Conservation (phyloP, 2,113 vertebrate genomes). For the Hepsetus odoe region DNA sequence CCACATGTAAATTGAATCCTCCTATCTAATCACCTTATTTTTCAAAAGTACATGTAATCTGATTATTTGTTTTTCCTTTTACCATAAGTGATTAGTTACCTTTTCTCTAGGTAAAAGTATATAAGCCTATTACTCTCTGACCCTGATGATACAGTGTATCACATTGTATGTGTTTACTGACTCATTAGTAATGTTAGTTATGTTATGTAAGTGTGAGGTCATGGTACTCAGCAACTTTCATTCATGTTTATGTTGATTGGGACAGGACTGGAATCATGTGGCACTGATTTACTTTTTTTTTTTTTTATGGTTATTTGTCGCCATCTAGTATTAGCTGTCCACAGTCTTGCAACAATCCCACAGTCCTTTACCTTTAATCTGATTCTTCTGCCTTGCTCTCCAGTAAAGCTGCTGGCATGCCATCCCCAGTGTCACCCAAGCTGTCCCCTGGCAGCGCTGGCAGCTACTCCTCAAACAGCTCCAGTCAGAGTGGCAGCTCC, state of each 20-base stretch:
- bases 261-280: too few relatives aligned
- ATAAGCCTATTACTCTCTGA: too few relatives aligned
- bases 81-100: background rate
- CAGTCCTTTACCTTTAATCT: background rate
- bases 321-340: too few relatives aligned
- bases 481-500: conserved; percentile 85
- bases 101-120: background rate
- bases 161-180: too few relatives aligned
- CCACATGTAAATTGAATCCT: background rate
- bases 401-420: conserved; percentile 94
- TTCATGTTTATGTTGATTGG: too few relatives aligned
- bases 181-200: background rate
- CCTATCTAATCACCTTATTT: background rate
- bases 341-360: background rate
- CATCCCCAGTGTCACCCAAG: conserved; percentile 96
- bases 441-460: conserved; percentile 93
- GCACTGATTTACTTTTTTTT: too few relatives aligned
- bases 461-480: conserved; percentile 86
- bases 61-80: background rate
- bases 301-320: too few relatives aligned
- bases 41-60: too few relatives aligned
- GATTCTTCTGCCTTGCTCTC: background rate
- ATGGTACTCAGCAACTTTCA: too few relatives aligned
- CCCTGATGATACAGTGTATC: background rate
- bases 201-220: too few relatives aligned